These are phyloP conservation scores for Leptopilina clavipes DNA, from an alignment of 1,140 invertebrate species.

Conservation along the genomic window DNA sequence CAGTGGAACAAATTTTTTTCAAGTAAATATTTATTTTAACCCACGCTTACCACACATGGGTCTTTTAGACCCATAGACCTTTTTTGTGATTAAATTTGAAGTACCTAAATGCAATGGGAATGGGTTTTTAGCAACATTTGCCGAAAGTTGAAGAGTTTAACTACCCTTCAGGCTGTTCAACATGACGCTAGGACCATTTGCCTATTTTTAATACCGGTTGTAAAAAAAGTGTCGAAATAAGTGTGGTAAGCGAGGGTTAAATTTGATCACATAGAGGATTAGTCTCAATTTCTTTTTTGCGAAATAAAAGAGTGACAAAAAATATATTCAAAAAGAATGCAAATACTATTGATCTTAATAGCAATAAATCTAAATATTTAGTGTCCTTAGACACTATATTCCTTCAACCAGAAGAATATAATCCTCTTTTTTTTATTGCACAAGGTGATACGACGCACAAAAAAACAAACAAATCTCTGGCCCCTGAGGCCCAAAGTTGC, in stretches of 20 bases:
- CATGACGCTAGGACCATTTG: no score
- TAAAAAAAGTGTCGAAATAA: no score
- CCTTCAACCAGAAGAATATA: neutral
- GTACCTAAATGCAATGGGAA: no score
- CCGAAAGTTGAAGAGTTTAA: no score
- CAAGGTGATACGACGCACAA: conserved; percentile 21
- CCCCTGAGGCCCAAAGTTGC: neutral
- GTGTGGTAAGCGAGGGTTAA: no score
- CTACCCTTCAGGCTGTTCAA: no score
- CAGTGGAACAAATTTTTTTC: no score
- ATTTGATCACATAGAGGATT: neutral
- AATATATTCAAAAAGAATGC: neutral
- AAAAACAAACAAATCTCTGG: conserved; percentile 7
- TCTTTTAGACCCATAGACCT: no score
- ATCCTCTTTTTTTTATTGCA: conserved; percentile 7
- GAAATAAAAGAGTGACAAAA: conserved; percentile 17
- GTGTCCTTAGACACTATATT: neutral
- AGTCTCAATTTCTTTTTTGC: conserved; percentile 22
- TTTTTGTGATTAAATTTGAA: no score
- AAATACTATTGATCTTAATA: neutral
- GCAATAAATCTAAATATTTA: neutral
- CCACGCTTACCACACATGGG: no score
- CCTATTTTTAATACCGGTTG: no score
- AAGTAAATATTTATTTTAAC: neutral
- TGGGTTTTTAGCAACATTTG: no score